These are phyloP conservation scores for Syngnathus acus DNA, from an alignment of 2,797 vertebrate genomes.

Conservation along the genomic window DNA sequence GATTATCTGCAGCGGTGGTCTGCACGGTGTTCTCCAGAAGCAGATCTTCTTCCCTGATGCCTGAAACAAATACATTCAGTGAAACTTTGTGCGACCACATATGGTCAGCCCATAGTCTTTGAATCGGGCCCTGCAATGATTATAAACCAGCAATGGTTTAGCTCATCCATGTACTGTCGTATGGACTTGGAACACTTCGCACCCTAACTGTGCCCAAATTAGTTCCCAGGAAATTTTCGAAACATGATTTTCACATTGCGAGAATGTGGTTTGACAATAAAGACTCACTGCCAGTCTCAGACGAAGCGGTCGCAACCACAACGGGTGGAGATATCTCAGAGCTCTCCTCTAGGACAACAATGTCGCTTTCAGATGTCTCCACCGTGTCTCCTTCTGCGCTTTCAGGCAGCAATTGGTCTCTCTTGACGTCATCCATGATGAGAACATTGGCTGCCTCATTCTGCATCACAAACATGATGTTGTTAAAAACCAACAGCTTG, in stretches of 20 bases:
- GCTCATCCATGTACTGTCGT: background rate
- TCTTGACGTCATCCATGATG: conserved; percentile 21
- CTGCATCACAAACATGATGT: conserved; percentile 50
- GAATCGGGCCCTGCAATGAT: too few relatives aligned
- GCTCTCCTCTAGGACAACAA: conserved; percentile 54
- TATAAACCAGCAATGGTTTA: background rate
- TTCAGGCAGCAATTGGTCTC: conserved; percentile 25
- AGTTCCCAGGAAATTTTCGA: background rate
- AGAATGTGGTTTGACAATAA: background rate
- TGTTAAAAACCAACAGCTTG: background rate
- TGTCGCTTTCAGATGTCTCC: conserved; percentile 24
- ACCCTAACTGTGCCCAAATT: background rate
- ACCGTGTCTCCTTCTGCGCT: conserved; percentile 21
- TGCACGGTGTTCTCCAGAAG: conserved; percentile 37
- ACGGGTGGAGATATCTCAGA: conserved; percentile 18
- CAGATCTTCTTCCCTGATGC: conserved; percentile 53
- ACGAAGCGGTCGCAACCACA: conserved; percentile 9
- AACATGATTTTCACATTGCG: background rate
- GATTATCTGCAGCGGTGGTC: conserved; percentile 19
- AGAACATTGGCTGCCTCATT: conserved; percentile 58
- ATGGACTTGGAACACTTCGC: background rate
- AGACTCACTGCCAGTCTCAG: conserved; percentile 42
- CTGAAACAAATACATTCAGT: conserved; percentile 26
- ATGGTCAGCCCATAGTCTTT: too few relatives aligned
- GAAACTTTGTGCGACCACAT: background rate